Base-by-base conservation (phyloP, 2,113 vertebrate species). In the Cyphomyrus plagiostoma region DNA sequence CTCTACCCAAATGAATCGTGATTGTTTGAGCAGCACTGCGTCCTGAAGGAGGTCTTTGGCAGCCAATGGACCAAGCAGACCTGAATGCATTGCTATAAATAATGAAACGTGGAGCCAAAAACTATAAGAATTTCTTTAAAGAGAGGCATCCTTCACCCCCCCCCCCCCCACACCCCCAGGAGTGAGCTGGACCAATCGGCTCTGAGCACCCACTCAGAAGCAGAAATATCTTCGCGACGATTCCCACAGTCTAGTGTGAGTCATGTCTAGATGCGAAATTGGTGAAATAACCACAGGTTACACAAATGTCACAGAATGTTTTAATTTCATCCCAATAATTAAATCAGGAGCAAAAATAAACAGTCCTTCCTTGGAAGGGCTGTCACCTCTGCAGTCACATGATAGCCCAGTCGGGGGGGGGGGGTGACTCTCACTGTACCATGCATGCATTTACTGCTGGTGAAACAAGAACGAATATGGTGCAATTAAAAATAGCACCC, bases 281-380 rank as follows among this genome's bases (percentile, higher is more conserved):
- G n/a, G 85, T 52, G 48, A 30, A 17, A 19, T 26, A 86, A 35
- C 85, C 26, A 52, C 49, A 26, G 85, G 48, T 86, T 86, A 86
- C 49, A n/a, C 85, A 53, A 86, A 86, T 86, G 85, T 86, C 85
- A 52, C 80, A 45, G 53, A 86, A 86, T 86, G 85, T 86, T 35
- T 86, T 86, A 86, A 86, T 86, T 86, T 52, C 48, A 50, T 50
- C 84, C 26, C 50, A n/a, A 10, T 52, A 86, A 30, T 52, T 50
- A 53, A 53, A 86, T 50, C n/a, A 35, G 49, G 17, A 30, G 49
- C 48, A 53, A 86, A 83, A 52, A 30, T 86, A 83, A 52, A 30
- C 46, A 23, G 48, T 19, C 11, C 30, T 49, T 49, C 49, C 2
- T 49, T 49, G 11, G 49, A 49, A 49, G 10, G 70, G 26, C 11